phyloP scores from a whole-genome alignment of 2,797 vertebrate species.

The Menidia menidia region DNA sequence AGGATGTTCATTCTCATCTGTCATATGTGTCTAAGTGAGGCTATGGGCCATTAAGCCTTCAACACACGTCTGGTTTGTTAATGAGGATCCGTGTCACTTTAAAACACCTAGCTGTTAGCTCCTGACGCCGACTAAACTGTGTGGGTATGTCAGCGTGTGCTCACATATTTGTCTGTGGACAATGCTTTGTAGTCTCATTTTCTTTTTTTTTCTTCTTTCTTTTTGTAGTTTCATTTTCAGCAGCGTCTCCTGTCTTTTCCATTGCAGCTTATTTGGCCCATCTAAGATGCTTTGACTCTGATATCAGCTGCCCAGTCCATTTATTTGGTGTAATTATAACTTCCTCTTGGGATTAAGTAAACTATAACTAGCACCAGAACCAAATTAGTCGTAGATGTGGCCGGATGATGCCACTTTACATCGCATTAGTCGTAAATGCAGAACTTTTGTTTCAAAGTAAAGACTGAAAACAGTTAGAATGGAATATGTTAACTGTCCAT shows the following conservation, averaged over 20 bases:
- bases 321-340: not conserved
- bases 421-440: too few relatives aligned
- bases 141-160: constrained; percentile 12
- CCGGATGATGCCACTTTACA: too few relatives aligned
- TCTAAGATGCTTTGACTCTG: not conserved
- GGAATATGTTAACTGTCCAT: too few relatives aligned
- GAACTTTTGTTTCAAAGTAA: too few relatives aligned
- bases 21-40: constrained; percentile 21
- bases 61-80: constrained; percentile 26
- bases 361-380: too few relatives aligned
- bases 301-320: not conserved
- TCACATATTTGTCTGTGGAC: not conserved
- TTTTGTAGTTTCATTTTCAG: too few relatives aligned
- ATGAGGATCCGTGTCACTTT: constrained; percentile 53
- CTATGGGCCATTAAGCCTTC: constrained; percentile 35
- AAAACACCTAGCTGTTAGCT: constrained; percentile 30
- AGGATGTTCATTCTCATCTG: constrained; percentile 9
- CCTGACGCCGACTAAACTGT: not conserved
- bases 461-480: too few relatives aligned
- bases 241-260: not conserved
- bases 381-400: too few relatives aligned
- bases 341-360: too few relatives aligned
- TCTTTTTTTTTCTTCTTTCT: too few relatives aligned
- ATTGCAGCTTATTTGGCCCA: not conserved
- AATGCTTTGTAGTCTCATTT: not conserved